phyloP scores from a whole-genome alignment of 2,888 invertebrate genomes.

The Pterostichus madidus region DNA sequence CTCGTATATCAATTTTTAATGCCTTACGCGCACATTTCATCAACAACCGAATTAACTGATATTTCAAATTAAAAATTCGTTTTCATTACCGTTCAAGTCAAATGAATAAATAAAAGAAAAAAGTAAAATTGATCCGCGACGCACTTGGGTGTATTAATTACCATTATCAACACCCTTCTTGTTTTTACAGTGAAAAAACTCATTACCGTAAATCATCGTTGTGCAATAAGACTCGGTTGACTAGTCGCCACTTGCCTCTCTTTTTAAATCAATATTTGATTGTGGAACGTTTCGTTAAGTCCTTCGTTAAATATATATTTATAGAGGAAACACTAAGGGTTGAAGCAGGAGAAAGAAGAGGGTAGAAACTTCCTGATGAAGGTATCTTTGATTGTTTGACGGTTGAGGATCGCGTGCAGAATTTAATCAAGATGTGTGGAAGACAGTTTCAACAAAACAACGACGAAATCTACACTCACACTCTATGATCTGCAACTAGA shows the following conservation, averaged over 20 bases:
- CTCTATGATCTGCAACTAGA: no score
- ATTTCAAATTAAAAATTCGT: constrained; percentile 19
- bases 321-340: constrained; percentile 8
- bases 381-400: constrained; percentile 78
- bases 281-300: constrained; percentile 73
- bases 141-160: constrained; percentile 78
- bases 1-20: constrained; percentile 27
- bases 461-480: background rate
- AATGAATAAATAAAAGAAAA: constrained; percentile 23
- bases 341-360: constrained; percentile 29
- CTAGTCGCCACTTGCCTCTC: constrained; percentile 60
- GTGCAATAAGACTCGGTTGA: constrained; percentile 78
- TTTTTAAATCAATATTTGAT: constrained; percentile 79
- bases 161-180: constrained; percentile 81
- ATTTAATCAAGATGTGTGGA: constrained; percentile 70
- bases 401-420: constrained; percentile 77
- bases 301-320: constrained; percentile 63
- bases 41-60: background rate
- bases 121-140: constrained; percentile 19
- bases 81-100: constrained; percentile 23
- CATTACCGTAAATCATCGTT: constrained; percentile 83
- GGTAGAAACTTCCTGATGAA: constrained; percentile 74
- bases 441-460: no score
- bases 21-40: constrained; percentile 5
- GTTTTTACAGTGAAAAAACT: constrained; percentile 77